Evolutionary conservation across 1,140 invertebrate species (phyloP).

Genomic region (Pygmarrhopalites habei): DNA sequence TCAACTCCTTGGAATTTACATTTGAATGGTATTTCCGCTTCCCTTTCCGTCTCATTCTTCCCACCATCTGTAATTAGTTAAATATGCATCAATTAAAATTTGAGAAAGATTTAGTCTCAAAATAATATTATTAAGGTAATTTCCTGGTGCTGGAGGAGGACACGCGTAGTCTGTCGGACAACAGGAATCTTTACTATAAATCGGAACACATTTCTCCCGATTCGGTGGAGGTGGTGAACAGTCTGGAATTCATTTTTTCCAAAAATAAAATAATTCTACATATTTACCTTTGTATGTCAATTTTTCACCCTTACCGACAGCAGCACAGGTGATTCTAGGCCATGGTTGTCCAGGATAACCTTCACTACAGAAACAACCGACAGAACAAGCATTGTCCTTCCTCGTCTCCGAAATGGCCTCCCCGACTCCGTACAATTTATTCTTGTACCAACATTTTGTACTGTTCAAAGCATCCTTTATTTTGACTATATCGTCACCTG

Average conservation of each 20-base stretch:
- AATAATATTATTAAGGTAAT: neutral
- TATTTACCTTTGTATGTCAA: no score
- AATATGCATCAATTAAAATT: neutral
- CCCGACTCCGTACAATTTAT: constrained; percentile 28
- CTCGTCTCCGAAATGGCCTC: constrained; percentile 31
- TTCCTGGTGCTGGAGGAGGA: neutral
- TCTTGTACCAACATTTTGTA: constrained; percentile 35
- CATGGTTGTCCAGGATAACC: constrained; percentile 33
- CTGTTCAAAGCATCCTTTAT: neutral
- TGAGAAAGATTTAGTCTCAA: neutral
- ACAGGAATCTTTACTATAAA: constrained; percentile 8
- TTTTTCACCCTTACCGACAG: no score
- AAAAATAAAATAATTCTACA: constrained; percentile 13
- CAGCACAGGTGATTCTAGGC: neutral
- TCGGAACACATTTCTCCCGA: constrained; percentile 16
- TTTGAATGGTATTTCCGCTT: no score
- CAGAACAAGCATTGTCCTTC: constrained; percentile 29
- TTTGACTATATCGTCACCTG: neutral
- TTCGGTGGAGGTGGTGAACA: constrained; percentile 20
- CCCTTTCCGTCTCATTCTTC: neutral
- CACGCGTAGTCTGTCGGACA: constrained; percentile 25
- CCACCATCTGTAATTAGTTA: neutral
- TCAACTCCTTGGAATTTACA: constrained; percentile 47
- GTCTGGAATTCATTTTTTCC: no score
- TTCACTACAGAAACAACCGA: constrained; percentile 26